Conservation (phyloP, 2,888 invertebrate species). For the Pilophorus perplexus region DNA sequence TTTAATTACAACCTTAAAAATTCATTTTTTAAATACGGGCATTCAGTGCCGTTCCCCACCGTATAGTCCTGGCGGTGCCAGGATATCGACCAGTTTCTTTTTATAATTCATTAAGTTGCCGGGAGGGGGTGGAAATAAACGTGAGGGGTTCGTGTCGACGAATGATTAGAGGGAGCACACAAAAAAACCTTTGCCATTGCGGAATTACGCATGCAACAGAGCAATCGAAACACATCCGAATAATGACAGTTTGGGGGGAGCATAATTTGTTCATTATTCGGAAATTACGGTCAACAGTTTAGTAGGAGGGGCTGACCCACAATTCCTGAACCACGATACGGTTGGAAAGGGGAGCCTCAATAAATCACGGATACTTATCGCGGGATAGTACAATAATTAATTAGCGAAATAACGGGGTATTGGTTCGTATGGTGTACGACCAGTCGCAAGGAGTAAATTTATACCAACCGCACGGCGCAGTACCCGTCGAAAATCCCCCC, state of each 20-base stretch:
- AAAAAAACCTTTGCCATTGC: conserved; percentile 25
- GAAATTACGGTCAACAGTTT: conserved; percentile 7
- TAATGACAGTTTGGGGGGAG: conserved; percentile 24
- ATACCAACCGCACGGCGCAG: no score
- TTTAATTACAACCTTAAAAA: conserved; percentile 11
- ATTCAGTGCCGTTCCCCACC: not conserved
- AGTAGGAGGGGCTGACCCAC: not conserved
- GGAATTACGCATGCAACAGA: conserved; percentile 39
- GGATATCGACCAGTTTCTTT: conserved; percentile 10
- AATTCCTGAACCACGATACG: not conserved
- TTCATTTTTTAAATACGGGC: conserved; percentile 5
- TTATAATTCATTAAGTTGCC: conserved; percentile 20
- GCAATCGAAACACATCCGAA: conserved; percentile 34
- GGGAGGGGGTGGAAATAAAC: not conserved
- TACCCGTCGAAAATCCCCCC: no score
- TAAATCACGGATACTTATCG: conserved; percentile 32
- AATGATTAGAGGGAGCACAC: conserved; percentile 14
- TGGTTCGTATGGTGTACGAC: not conserved
- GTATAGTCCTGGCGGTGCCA: not conserved
- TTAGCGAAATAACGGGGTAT: conserved; percentile 23
- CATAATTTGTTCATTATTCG: conserved; percentile 19
- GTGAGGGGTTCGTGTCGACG: conserved; percentile 20
- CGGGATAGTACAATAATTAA: conserved; percentile 32
- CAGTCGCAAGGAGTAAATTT: not conserved
- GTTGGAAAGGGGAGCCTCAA: not conserved